Percentiles rank a stretch among this genome's conserved stretches.
These are phyloP conservation scores for Larimichthys polyactis DNA, from an alignment of 2,113 vertebrate species.

Conservation along the genomic window DNA sequence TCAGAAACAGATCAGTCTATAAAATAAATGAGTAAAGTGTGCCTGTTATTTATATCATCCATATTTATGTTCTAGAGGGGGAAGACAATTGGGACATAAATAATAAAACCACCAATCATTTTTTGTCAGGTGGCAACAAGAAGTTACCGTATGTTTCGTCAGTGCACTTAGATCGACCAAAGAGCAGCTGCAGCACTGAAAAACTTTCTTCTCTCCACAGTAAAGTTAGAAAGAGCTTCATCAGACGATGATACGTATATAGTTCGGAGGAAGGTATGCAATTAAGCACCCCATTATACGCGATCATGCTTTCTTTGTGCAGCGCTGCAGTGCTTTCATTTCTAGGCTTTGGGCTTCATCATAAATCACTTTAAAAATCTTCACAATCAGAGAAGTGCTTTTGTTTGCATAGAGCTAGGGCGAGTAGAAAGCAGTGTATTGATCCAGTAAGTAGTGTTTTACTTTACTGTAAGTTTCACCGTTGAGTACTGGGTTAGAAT, in stretches of 20 bases:
- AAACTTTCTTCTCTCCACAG: slow-evolving; percentile 12
- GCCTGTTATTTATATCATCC: background rate
- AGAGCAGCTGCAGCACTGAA: background rate
- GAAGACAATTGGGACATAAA: background rate
- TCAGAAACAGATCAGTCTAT: background rate
- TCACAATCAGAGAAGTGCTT: slow-evolving; percentile 15
- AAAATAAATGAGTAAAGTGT: background rate
- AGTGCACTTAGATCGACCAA: slow-evolving; percentile 5
- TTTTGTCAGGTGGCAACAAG: background rate
- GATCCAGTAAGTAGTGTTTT: slow-evolving; percentile 47
- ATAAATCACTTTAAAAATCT: slow-evolving; percentile 33
- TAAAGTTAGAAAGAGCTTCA: background rate
- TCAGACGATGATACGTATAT: slow-evolving; percentile 17
- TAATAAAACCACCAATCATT: background rate
- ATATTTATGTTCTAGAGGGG: background rate
- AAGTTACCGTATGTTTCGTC: background rate
- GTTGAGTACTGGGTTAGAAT: slow-evolving; percentile 33
- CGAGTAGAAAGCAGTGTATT: slow-evolving; percentile 26
- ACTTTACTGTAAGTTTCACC: slow-evolving; percentile 4
- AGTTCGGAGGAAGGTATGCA: slow-evolving; percentile 10
- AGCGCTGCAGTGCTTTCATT: slow-evolving; percentile 25
- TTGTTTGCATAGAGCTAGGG: slow-evolving; percentile 11
- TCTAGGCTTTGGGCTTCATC: slow-evolving; percentile 23
- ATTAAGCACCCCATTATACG: slow-evolving; percentile 28
- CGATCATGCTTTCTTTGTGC: background rate